Evolutionary conservation across 1,140 invertebrate genomes (phyloP).

Genomic region (Drosophila leontia): DNA sequence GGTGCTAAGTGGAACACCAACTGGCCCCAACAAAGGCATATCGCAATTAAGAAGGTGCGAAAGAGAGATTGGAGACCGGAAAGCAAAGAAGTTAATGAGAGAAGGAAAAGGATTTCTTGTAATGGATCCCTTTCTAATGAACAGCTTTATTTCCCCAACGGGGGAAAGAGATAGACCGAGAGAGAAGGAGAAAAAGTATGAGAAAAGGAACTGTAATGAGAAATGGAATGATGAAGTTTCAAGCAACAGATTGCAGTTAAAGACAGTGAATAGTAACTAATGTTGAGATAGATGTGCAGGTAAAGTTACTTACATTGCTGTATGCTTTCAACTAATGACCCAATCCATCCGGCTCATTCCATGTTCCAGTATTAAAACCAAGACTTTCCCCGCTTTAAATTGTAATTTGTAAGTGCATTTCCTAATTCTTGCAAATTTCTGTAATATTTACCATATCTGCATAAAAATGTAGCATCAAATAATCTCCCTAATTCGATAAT

Average conservation of each 20-base stretch:
- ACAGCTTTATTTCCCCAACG: conserved; percentile 13
- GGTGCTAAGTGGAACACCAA: conserved; percentile 65
- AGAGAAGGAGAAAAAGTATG: background rate
- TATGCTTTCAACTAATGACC: background rate
- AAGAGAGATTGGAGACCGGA: background rate
- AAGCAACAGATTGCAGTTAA: conserved; percentile 1
- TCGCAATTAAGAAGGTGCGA: conserved; percentile 30
- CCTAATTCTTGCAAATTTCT: background rate
- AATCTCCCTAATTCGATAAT: conserved; percentile 20
- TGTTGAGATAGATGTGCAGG: background rate
- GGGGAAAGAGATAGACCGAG: background rate
- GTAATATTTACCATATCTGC: background rate
- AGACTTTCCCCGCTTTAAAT: background rate
- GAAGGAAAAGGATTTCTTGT: conserved; percentile 27
- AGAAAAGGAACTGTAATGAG: background rate
- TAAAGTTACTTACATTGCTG: background rate
- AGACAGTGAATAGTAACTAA: background rate
- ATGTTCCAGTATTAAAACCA: background rate
- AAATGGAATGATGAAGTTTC: background rate
- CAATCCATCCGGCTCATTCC: background rate
- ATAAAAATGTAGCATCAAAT: background rate
- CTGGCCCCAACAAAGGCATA: conserved; percentile 51
- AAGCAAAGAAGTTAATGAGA: conserved; percentile 20
- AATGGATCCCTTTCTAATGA: conserved; percentile 33
- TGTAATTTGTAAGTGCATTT: background rate